Conservation (phyloP, 2,888 invertebrate species). For the Lacanobia oleracea region DNA sequence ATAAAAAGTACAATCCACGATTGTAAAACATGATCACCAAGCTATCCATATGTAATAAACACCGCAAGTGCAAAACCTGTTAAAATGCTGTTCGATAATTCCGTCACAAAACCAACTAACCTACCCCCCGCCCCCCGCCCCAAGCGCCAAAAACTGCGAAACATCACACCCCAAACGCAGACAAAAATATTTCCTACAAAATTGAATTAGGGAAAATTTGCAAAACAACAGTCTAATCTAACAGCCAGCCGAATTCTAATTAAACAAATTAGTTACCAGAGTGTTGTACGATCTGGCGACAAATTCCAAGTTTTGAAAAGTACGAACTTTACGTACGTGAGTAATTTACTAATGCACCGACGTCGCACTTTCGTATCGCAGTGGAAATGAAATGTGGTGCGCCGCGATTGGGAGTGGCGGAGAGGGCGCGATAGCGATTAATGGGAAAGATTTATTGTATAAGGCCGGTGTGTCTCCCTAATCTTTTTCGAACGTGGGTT, state of each 20-base stretch:
- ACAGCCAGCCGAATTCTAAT: conserved; percentile 74
- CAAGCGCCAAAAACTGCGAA: conserved; percentile 7
- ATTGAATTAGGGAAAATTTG: conserved; percentile 61
- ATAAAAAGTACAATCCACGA: too few relatives aligned
- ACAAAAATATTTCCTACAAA: conserved; percentile 47
- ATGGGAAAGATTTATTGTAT: neutral
- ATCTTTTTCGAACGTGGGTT: neutral
- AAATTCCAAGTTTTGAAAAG: conserved; percentile 85
- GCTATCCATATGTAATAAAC: neutral
- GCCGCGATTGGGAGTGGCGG: conserved; percentile 11
- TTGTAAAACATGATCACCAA: too few relatives aligned
- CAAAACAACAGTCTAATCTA: conserved; percentile 62
- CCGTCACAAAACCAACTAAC: neutral
- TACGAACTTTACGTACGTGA: conserved; percentile 84
- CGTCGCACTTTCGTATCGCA: conserved; percentile 78
- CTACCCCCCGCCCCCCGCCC: too few relatives aligned
- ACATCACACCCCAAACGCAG: conserved; percentile 25
- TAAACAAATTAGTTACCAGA: conserved; percentile 85
- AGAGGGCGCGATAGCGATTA: conserved; percentile 32
- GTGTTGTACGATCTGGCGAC: conserved; percentile 85
- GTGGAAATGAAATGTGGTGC: conserved; percentile 76
- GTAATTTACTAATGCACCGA: conserved; percentile 89
- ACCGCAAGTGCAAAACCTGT: neutral
- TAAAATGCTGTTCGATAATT: neutral
- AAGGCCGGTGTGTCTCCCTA: neutral